A percentile compares a stretch with the other conserved stretches of the same genome.
phyloP scores from a whole-genome alignment of 2,888 invertebrate species.

The Bruchidius siliquastri region DNA sequence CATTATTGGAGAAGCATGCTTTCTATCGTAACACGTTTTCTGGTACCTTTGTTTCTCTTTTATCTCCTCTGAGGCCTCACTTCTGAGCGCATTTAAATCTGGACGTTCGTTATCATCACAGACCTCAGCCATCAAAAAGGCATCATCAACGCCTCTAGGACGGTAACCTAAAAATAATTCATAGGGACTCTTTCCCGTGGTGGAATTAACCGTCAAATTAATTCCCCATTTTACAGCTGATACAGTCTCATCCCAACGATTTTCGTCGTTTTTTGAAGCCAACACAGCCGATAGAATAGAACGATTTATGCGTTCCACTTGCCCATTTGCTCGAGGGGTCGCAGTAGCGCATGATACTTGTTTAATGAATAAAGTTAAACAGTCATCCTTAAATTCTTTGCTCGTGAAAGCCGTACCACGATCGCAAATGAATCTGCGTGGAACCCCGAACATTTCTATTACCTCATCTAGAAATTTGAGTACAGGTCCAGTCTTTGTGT shows the following conservation, averaged over 20 bases:
- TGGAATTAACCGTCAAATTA: slow-evolving; percentile 22
- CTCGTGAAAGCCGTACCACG: slow-evolving; percentile 24
- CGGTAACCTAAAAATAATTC: slow-evolving; percentile 27
- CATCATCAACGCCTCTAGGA: slow-evolving; percentile 21
- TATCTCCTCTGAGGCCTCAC: slow-evolving; percentile 10
- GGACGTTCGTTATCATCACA: slow-evolving; percentile 5
- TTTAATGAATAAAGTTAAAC: slow-evolving; percentile 17
- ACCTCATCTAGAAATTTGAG: slow-evolving; percentile 19
- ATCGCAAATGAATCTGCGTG: slow-evolving; percentile 20
- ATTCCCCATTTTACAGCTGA: slow-evolving; percentile 20
- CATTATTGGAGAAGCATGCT: slow-evolving; percentile 14
- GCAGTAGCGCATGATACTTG: slow-evolving; percentile 25
- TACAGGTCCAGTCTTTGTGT: slow-evolving; percentile 18
- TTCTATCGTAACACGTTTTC: slow-evolving; percentile 14
- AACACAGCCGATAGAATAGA: slow-evolving; percentile 19
- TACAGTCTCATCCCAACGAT: slow-evolving; percentile 23
- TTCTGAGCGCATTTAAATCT: slow-evolving; percentile 10
- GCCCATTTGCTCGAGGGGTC: slow-evolving; percentile 30
- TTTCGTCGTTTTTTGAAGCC: slow-evolving; percentile 19
- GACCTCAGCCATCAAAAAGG: slow-evolving; percentile 18
- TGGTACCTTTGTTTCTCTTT: slow-evolving; percentile 9
- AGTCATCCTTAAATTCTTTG: slow-evolving; percentile 10
- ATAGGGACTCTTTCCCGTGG: slow-evolving; percentile 23
- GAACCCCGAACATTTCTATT: slow-evolving; percentile 20
- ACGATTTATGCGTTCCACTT: slow-evolving; percentile 27